Evolutionary conservation across 2,888 invertebrate genomes (phyloP).

Genomic region (Carpatolechia fugitivella): DNA sequence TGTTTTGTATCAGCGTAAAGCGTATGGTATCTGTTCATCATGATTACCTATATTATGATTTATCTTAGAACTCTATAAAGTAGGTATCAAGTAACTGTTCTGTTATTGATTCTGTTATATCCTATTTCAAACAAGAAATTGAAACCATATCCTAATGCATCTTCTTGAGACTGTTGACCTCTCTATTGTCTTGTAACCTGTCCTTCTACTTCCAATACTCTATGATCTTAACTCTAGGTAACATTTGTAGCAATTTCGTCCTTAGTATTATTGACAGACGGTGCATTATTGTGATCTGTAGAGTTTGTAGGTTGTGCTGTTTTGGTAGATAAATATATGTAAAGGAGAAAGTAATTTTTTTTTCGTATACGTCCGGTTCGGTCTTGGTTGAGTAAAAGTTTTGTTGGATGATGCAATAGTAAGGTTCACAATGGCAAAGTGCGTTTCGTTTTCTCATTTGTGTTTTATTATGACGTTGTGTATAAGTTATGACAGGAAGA

Average conservation of each 20-base stretch:
- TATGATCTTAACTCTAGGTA: slow-evolving; percentile 22
- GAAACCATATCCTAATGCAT: slow-evolving; percentile 23
- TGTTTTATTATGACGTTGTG: slow-evolving; percentile 22
- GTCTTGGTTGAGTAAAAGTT: slow-evolving; percentile 58
- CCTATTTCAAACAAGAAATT: neutral
- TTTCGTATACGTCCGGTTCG: slow-evolving; percentile 63
- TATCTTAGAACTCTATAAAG: too few relatives aligned
- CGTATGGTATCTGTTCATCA: too few relatives aligned
- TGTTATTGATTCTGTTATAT: neutral
- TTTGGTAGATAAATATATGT: slow-evolving; percentile 30
- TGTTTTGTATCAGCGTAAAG: too few relatives aligned
- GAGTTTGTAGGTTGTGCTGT: slow-evolving; percentile 28
- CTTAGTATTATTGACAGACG: slow-evolving; percentile 21
- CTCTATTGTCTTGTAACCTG: slow-evolving; percentile 54
- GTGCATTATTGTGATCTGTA: slow-evolving; percentile 25
- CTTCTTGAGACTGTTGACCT: slow-evolving; percentile 58
- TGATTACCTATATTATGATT: too few relatives aligned
- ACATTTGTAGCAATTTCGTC: slow-evolving; percentile 21
- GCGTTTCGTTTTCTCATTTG: slow-evolving; percentile 31
- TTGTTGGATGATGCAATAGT: slow-evolving; percentile 62
- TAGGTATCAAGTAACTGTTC: too few relatives aligned
- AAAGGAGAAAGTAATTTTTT: slow-evolving; percentile 70
- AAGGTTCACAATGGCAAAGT: slow-evolving; percentile 37
- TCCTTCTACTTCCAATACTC: slow-evolving; percentile 12
- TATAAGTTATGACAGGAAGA: slow-evolving; percentile 23